A percentile compares a stretch with the other conserved stretches of the same genome.
Evolutionary conservation across 2,888 invertebrate genomes (phyloP).

Genomic region (Monochamus alternatus): DNA sequence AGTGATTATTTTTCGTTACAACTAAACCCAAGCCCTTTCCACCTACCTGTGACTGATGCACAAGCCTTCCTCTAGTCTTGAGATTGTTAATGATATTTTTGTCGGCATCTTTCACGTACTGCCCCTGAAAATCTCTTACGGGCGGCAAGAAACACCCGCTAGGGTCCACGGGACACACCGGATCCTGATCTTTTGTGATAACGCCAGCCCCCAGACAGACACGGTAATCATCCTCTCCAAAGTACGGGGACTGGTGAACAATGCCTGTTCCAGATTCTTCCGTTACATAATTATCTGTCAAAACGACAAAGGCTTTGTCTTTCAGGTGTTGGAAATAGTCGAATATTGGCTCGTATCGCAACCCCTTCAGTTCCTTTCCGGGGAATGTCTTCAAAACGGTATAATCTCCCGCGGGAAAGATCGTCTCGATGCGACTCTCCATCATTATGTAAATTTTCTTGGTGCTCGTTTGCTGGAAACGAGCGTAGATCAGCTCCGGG

Average conservation of each 20-base stretch:
- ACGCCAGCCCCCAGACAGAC: constrained; percentile 84
- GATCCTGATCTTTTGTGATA: constrained; percentile 89
- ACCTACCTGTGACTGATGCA: constrained; percentile 79
- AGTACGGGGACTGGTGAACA: constrained; percentile 80
- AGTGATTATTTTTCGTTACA: no score
- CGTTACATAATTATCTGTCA: constrained; percentile 94
- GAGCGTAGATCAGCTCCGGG: constrained; percentile 87
- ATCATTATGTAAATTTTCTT: constrained; percentile 86
- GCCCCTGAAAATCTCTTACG: constrained; percentile 90
- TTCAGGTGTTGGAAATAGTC: constrained; percentile 83
- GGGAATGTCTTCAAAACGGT: constrained; percentile 84
- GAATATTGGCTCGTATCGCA: constrained; percentile 86
- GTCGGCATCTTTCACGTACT: constrained; percentile 98
- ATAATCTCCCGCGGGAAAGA: constrained; percentile 86
- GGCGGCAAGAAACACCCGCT: constrained; percentile 89
- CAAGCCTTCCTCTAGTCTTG: constrained; percentile 82
- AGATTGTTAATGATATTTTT: constrained; percentile 91
- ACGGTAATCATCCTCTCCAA: constrained; percentile 98
- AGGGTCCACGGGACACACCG: constrained; percentile 95
- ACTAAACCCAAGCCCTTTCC: no score
- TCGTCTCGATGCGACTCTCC: constrained; percentile 84
- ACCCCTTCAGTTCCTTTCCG: constrained; percentile 85
- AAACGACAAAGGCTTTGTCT: constrained; percentile 82
- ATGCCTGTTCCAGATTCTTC: constrained; percentile 95
- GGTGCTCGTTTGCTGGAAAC: constrained; percentile 81